Conservation (phyloP, 1,140 invertebrate species). For the Diabrotica virgifera region DNA sequence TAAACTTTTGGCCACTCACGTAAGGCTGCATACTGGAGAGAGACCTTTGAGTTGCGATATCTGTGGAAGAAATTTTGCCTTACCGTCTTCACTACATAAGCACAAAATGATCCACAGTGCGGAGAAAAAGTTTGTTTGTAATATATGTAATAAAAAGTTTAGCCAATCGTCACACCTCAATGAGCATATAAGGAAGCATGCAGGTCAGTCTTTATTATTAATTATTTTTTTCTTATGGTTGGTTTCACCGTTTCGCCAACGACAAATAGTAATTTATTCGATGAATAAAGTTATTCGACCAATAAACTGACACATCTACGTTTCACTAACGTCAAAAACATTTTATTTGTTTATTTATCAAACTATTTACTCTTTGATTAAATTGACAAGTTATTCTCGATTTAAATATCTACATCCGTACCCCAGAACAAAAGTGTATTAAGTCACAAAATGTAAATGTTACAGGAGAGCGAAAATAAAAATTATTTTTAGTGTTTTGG, state of each 20-base stretch:
- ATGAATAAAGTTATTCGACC: too few relatives aligned
- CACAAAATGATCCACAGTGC: conserved; percentile 73
- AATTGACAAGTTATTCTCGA: too few relatives aligned
- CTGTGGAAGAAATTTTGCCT: conserved; percentile 73
- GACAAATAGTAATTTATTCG: too few relatives aligned
- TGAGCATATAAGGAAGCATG: conserved; percentile 61
- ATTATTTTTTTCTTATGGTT: conserved; percentile 14
- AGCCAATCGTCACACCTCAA: conserved; percentile 64
- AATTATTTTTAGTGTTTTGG: too few relatives aligned
- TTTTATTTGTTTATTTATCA: too few relatives aligned
- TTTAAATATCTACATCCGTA: too few relatives aligned
- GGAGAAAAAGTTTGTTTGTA: conserved; percentile 72
- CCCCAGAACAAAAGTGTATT: too few relatives aligned
- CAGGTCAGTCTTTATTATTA: conserved; percentile 26
- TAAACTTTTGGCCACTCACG: conserved; percentile 38
- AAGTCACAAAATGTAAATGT: too few relatives aligned
- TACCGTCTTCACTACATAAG: conserved; percentile 50
- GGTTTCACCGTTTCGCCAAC: too few relatives aligned
- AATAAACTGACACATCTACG: too few relatives aligned
- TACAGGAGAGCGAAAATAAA: too few relatives aligned
- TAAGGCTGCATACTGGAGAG: conserved; percentile 55
- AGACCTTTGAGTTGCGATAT: conserved; percentile 70
- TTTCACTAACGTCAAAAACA: not conserved
- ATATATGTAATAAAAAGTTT: conserved; percentile 71
- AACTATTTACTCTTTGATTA: too few relatives aligned